phyloP scores from a whole-genome alignment of 37 sponge, comb jelly and placozoan species.

The Aphrocallistes beatrix region DNA sequence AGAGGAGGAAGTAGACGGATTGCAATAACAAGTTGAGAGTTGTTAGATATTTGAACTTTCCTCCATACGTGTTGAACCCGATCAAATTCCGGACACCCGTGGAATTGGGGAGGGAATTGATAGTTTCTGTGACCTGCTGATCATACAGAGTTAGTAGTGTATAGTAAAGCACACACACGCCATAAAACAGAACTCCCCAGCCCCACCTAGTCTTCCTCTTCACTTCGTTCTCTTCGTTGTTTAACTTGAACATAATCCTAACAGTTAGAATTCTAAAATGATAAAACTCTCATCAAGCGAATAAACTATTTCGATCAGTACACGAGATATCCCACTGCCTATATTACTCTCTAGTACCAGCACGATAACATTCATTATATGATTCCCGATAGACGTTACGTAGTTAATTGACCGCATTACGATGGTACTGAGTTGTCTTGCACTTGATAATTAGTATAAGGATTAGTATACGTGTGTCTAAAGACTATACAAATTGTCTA shows the following conservation, averaged over 20 bases:
- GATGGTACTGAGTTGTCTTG: not conserved
- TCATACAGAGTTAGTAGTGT: not conserved
- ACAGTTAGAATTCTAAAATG: no score
- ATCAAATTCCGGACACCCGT: not conserved
- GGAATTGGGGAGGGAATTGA: not conserved
- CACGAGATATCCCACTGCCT: no score
- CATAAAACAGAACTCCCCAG: not conserved
- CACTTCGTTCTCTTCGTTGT: no score
- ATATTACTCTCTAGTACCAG: no score
- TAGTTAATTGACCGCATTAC: no score
- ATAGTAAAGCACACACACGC: not conserved
- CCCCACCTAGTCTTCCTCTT: constrained; percentile 8
- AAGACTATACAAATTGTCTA: not conserved
- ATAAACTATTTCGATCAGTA: no score
- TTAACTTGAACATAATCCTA: no score
- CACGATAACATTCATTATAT: no score
- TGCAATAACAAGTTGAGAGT: not conserved
- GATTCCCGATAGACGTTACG: no score
- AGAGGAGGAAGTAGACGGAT: not conserved
- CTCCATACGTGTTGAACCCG: not conserved
- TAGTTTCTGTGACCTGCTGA: not conserved
- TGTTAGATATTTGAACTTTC: not conserved
- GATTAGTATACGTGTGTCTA: not conserved
- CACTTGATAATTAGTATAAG: not conserved
- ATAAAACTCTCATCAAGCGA: no score